Evolutionary conservation across 2,888 invertebrate genomes (phyloP).

Genomic region (Eupithecia insigniata): DNA sequence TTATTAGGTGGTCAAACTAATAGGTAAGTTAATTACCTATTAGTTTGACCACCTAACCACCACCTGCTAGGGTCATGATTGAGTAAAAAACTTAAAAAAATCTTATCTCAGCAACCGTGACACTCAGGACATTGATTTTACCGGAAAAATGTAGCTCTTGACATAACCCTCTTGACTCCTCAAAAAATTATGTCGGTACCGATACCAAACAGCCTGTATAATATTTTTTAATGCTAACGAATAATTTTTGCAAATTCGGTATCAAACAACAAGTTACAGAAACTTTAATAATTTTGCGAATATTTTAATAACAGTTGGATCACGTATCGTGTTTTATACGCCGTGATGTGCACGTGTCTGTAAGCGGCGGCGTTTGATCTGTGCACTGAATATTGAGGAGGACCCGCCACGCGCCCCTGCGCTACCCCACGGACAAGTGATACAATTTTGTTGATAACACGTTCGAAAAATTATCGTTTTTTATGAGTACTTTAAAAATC

Average conservation of each 20-base stretch:
- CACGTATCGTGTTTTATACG: slow-evolving; percentile 54
- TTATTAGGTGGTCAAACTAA: no score
- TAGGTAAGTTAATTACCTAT: no score
- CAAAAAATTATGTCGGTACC: no score
- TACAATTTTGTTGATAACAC: slow-evolving; percentile 32
- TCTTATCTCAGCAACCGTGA: no score
- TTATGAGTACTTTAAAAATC: not conserved
- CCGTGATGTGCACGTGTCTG: slow-evolving; percentile 64
- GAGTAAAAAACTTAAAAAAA: no score
- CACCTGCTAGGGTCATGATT: no score
- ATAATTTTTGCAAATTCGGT: not conserved
- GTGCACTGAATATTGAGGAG: slow-evolving; percentile 8
- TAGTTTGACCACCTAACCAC: no score
- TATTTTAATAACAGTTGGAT: slow-evolving; percentile 45
- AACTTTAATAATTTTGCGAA: slow-evolving; percentile 9
- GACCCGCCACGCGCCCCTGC: slow-evolving; percentile 24
- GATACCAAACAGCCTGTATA: no score
- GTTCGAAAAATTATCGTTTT: not conserved
- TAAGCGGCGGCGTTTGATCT: slow-evolving; percentile 65
- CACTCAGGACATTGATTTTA: no score
- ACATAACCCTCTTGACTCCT: no score
- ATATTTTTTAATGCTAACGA: no score
- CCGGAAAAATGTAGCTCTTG: no score
- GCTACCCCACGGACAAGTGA: slow-evolving; percentile 16
- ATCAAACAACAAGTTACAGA: not conserved